phyloP scores from a whole-genome alignment of 2,888 invertebrate genomes.

The Prostheceraeus crozeri region DNA sequence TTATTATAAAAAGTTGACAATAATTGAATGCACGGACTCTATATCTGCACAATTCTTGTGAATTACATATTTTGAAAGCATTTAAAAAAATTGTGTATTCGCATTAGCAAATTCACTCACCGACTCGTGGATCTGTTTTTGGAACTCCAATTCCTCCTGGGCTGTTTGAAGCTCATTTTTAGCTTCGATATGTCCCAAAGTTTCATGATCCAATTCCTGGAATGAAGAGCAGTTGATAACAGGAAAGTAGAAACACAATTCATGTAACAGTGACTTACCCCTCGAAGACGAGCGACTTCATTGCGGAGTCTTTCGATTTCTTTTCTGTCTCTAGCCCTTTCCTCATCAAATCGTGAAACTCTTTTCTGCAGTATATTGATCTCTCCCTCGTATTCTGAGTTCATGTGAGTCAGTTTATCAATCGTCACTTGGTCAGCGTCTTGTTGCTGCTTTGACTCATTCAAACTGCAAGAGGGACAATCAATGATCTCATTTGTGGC shows the following conservation, averaged over 20 bases:
- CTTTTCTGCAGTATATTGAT: constrained; percentile 55
- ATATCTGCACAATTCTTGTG: no score
- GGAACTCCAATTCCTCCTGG: constrained; percentile 59
- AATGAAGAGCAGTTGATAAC: constrained; percentile 25
- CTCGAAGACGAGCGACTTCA: constrained; percentile 51
- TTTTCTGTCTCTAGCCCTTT: constrained; percentile 53
- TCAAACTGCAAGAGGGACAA: constrained; percentile 44
- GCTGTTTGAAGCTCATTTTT: constrained; percentile 59
- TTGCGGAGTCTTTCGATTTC: constrained; percentile 53
- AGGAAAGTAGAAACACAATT: neutral
- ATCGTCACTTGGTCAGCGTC: constrained; percentile 54
- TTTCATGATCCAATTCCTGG: constrained; percentile 59
- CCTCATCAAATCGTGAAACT: constrained; percentile 51
- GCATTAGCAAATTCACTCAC: no score
- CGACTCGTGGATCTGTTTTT: constrained; percentile 59
- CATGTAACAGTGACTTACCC: constrained; percentile 45
- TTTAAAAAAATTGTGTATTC: no score
- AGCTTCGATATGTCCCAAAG: constrained; percentile 58
- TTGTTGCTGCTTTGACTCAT: constrained; percentile 47
- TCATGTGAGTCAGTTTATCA: constrained; percentile 57
- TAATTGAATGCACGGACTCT: no score
- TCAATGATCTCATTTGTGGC: no score
- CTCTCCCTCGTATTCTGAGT: constrained; percentile 58
- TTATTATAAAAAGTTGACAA: no score
- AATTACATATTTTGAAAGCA: no score